Conservation (phyloP, 2,797 vertebrate species). For the Caiman crocodilus region DNA sequence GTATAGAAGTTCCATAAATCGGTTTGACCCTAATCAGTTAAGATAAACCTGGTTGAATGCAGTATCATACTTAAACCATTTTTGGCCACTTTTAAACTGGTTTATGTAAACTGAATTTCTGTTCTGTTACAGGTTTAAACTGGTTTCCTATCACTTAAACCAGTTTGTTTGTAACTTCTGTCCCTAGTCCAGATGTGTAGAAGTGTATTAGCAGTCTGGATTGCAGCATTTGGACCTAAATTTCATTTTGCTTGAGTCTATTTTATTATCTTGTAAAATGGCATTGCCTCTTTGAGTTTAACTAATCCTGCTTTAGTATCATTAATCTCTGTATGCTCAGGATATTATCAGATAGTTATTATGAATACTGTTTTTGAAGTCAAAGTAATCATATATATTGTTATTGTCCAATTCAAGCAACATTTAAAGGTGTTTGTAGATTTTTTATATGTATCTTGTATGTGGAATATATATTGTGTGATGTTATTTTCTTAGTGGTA, state of each 20-base stretch:
- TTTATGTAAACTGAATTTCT: too few relatives aligned
- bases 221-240: conserved; percentile 25
- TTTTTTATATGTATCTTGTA: background rate
- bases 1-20: too few relatives aligned
- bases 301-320: background rate
- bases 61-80: too few relatives aligned
- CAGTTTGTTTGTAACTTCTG: too few relatives aligned
- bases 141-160: too few relatives aligned
- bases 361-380: conserved; percentile 1
- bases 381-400: background rate
- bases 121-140: too few relatives aligned
- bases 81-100: too few relatives aligned
- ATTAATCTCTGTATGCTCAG: background rate
- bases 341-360: accelerated
- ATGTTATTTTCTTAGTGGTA: background rate
- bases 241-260: background rate
- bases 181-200: too few relatives aligned
- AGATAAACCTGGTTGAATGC: too few relatives aligned
- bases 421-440: background rate
- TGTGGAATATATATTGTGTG: background rate
- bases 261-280: background rate
- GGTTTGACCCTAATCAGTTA: too few relatives aligned
- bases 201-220: background rate
- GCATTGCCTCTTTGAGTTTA: background rate
- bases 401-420: background rate